These are phyloP conservation scores for Tenthredo mesomela DNA, from an alignment of 2,888 invertebrate genomes.

Conservation along the genomic window DNA sequence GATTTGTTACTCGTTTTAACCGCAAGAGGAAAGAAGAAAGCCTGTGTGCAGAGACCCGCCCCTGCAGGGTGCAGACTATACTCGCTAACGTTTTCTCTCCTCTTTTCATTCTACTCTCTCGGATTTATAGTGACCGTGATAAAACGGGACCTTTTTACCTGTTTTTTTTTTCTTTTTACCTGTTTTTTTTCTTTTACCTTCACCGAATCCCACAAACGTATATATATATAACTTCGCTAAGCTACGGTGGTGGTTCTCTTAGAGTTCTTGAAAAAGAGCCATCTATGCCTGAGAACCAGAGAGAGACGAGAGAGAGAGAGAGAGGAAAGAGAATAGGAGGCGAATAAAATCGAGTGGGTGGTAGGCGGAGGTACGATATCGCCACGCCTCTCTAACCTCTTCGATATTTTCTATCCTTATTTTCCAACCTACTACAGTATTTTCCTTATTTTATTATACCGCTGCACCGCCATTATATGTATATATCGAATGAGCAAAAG, in stretches of 20 bases:
- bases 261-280: conserved; percentile 12
- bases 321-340: not conserved
- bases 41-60: not conserved
- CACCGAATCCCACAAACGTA: not conserved
- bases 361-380: conserved; percentile 40
- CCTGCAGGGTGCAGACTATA: not conserved
- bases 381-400: conserved; percentile 28
- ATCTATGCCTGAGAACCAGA: not conserved
- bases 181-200: not conserved
- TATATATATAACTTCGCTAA: conserved; percentile 4
- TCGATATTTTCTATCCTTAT: not conserved
- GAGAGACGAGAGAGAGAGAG: not conserved
- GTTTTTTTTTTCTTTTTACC: not conserved
- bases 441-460: not conserved
- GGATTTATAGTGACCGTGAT: conserved; percentile 24
- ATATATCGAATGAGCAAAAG: too few species aligned
- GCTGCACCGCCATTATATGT: not conserved
- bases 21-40: too few species aligned
- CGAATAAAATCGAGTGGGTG: conserved; percentile 45
- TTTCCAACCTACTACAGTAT: not conserved
- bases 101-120: not conserved
- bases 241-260: not conserved
- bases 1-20: conserved; percentile 35
- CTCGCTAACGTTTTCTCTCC: not conserved
- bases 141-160: not conserved